Evolutionary conservation across 2,113 vertebrate genomes (phyloP).

Genomic region (Odontesthes bonariensis): DNA sequence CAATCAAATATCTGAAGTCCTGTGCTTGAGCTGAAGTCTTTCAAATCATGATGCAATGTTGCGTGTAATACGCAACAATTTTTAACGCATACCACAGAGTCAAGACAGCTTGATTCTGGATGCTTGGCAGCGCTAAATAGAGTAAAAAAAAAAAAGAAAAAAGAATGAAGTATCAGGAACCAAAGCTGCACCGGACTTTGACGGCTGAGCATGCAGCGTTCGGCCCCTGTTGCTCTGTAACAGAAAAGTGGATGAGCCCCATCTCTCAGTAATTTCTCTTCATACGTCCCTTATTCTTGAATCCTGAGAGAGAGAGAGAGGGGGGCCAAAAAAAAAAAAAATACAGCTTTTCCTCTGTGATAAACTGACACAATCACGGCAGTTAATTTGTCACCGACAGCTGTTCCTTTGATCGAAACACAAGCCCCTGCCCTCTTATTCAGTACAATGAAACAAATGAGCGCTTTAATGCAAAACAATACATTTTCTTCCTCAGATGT

Average conservation of each 20-base stretch:
- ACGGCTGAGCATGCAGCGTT: conserved; percentile 5
- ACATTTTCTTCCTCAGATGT: not conserved
- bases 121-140: no score
- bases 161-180: no score
- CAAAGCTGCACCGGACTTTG: not conserved
- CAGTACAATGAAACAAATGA: conserved; percentile 24
- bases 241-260: conserved; percentile 38
- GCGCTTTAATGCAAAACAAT: conserved; percentile 5
- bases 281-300: conserved; percentile 51
- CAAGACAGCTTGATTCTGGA: no score
- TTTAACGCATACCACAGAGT: no score
- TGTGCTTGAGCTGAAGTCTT: no score
- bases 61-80: no score
- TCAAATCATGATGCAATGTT: no score
- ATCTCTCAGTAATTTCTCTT: conserved; percentile 57
- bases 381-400: conserved; percentile 54
- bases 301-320: conserved; percentile 6
- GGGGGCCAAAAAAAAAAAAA: not conserved
- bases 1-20: conserved; percentile 37
- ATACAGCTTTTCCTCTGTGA: conserved; percentile 23
- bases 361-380: conserved; percentile 53
- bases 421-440: not conserved
- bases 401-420: conserved; percentile 42
- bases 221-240: conserved; percentile 35
- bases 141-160: no score